Conservation (phyloP, 2,888 invertebrate species). For the Congeria kusceri region DNA sequence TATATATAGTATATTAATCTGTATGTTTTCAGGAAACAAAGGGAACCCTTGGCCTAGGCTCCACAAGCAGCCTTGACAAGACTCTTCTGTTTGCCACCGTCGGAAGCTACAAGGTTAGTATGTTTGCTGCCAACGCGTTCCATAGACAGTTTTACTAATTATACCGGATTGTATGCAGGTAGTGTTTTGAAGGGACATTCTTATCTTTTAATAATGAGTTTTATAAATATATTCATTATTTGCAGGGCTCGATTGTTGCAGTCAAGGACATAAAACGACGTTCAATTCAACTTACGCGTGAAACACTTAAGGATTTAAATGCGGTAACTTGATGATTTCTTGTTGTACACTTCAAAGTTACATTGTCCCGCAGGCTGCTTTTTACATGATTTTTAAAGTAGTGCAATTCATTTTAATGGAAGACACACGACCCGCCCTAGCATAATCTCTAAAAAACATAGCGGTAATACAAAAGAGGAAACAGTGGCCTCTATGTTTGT, state of each 20-base stretch:
- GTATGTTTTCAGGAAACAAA: slow-evolving; percentile 71
- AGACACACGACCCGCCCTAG: too few relatives aligned
- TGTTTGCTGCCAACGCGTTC: too few relatives aligned
- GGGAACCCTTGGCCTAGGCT: slow-evolving; percentile 76
- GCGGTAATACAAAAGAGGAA: too few relatives aligned
- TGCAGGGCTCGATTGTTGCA: slow-evolving; percentile 88
- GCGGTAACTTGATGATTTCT: slow-evolving; percentile 70
- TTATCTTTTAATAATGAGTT: too few relatives aligned
- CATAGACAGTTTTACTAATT: too few relatives aligned
- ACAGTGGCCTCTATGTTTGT: too few relatives aligned
- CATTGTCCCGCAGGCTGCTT: neutral
- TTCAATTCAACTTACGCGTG: slow-evolving; percentile 72
- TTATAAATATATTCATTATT: neutral
- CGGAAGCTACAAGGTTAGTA: slow-evolving; percentile 77
- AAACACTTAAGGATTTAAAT: slow-evolving; percentile 77
- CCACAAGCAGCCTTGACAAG: slow-evolving; percentile 78
- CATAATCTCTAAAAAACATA: too few relatives aligned
- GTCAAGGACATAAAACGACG: slow-evolving; percentile 89
- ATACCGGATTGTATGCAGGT: too few relatives aligned
- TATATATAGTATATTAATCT: too few relatives aligned
- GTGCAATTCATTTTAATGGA: too few relatives aligned
- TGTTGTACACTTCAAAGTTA: neutral
- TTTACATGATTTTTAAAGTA: neutral
- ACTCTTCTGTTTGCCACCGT: slow-evolving; percentile 77
- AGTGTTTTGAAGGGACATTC: too few relatives aligned